Evolutionary conservation across 1,140 invertebrate species (phyloP).

Genomic region (Platorchestia sp.): DNA sequence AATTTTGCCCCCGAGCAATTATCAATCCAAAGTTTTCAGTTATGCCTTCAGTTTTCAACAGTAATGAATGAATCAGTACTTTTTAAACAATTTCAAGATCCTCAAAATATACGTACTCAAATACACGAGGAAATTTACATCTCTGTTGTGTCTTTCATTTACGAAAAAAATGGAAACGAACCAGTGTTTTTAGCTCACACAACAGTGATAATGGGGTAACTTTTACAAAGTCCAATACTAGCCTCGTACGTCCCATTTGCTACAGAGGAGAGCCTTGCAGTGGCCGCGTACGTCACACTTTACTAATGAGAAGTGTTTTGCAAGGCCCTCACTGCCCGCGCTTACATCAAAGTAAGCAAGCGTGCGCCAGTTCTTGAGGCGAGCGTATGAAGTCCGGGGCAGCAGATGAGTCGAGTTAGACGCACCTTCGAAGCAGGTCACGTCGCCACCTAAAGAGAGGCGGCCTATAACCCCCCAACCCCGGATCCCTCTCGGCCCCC

Average conservation of each 20-base stretch:
- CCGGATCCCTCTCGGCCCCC: background rate
- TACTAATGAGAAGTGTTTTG: constrained; percentile 1
- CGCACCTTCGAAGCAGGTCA: constrained; percentile 44
- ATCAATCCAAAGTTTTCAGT: too few species aligned
- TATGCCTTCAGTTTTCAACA: too few species aligned
- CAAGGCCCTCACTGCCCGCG: background rate
- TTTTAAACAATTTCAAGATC: background rate
- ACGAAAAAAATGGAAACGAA: background rate
- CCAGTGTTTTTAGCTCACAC: background rate
- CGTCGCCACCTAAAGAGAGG: constrained; percentile 50
- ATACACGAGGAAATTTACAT: background rate
- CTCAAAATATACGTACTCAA: background rate
- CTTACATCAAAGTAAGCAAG: background rate
- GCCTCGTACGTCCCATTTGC: background rate
- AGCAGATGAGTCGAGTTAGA: constrained; percentile 4
- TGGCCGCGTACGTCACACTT: background rate
- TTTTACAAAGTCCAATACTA: background rate
- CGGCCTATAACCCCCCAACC: background rate
- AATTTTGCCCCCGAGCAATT: too few species aligned
- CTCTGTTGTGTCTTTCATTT: background rate
- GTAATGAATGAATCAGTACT: too few species aligned
- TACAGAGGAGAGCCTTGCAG: background rate
- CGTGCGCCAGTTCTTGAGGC: background rate
- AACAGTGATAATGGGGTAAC: background rate
- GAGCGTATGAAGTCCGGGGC: constrained; percentile 24